Conservation (phyloP, 2,888 invertebrate species). For the Ectemnius lituratus region DNA sequence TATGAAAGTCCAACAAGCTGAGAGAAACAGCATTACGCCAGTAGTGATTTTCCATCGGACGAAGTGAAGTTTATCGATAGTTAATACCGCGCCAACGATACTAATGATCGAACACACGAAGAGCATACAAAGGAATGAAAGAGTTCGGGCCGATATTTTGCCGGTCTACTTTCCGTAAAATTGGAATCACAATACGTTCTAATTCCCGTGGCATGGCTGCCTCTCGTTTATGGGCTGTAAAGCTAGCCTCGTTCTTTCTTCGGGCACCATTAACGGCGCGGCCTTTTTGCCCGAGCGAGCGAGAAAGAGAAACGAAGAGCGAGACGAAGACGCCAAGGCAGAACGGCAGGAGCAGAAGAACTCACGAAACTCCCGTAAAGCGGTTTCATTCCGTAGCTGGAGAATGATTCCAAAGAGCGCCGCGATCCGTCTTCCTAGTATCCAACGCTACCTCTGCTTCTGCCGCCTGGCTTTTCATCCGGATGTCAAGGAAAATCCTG, state of each 20-base stretch:
- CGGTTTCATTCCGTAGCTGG: conserved; percentile 39
- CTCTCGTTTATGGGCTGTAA: conserved; percentile 49
- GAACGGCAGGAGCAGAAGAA: conserved; percentile 16
- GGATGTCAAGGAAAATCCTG: neutral
- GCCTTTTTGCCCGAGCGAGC: conserved; percentile 32
- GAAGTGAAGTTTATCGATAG: neutral
- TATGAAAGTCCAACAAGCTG: neutral
- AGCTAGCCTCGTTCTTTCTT: conserved; percentile 46
- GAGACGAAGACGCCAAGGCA: no score
- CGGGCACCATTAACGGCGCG: conserved; percentile 45
- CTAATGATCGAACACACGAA: no score
- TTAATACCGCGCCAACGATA: neutral
- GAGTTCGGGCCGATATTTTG: conserved; percentile 17
- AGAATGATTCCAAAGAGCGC: conserved; percentile 6
- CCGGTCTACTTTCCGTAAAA: conserved; percentile 49
- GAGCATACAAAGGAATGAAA: neutral
- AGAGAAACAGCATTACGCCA: neutral
- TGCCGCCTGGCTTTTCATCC: neutral
- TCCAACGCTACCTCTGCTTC: neutral
- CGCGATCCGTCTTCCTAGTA: neutral
- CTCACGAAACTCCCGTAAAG: conserved; percentile 46
- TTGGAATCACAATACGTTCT: conserved; percentile 46
- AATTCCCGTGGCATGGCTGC: conserved; percentile 34
- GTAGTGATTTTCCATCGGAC: neutral
- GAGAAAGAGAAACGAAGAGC: no score